Base-by-base conservation (phyloP, 2,797 vertebrate genomes). In the Cyclopterus lumpus region DNA sequence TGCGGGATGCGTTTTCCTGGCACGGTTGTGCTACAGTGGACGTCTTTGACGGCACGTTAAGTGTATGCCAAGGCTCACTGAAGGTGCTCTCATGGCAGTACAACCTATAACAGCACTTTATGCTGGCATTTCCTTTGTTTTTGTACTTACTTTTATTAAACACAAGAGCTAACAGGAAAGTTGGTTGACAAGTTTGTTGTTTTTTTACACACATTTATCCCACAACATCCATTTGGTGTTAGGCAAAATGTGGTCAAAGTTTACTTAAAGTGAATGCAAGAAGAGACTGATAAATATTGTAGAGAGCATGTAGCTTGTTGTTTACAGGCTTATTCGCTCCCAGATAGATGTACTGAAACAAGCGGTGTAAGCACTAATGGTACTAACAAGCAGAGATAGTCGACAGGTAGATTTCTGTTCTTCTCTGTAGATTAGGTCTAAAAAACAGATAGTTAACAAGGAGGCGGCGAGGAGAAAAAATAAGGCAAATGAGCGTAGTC, bases 391-490 rank as follows among this genome's bases (percentile, higher is more conserved):
- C 68, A 58, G 55, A 73, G 67, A 34, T 2, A 58, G 53, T 42
- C 55, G 69, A 53, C 53, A 32, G 62, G 38, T 20, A 77, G 69
- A 81, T 74, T 71, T 79, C 8, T 73, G 66, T 78, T 71, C 46
- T 75, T 70, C 68, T 75, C 38, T 79, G 80, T 42, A 72, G 72
- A 76, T 81, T 71, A 69, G 32, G 34, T 53, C 49, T 71, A 48
- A 81, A 81, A 81, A 84, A 84, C 55, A 79, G 79, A 86, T 30
- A 57, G 69, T 77, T 73, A 71, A 82, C 79, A 72, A 64, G 57
- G 63, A 42, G 79, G 61, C 36, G 30, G 30, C 40, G 42, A 51
- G 42, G 44, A 79, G 74, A 53, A 86, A 88, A 81, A 81, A 85
- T 67, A 75, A 84, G 71, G 76, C 59, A 87, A 83, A 89, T 87